Evolutionary conservation across 92 coral and sea anemone species (phyloP), one percentile per base, ranked within the genome.

Genomic region (Nematostella vectensis): DNA sequence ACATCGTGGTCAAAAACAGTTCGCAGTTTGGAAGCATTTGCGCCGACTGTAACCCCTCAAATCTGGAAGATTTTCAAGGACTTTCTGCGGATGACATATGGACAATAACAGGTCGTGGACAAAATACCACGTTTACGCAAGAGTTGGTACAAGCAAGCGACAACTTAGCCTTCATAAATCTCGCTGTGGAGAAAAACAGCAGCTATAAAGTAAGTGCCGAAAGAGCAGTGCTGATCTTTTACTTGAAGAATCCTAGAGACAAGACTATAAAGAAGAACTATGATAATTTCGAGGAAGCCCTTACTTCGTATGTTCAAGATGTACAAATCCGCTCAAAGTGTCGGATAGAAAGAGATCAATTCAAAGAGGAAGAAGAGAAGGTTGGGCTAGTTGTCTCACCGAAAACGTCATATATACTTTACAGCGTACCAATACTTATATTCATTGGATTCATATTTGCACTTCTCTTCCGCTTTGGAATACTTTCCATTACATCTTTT

Each of bases 11-110:
- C 1, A 17, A 47, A 13, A 74, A 67, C 49, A 58, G 50, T 0
- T 58, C 54, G 0, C 55, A 47, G 21, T 74, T 63, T 51, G 18
- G 29, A 44, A 27, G 31, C 6, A 30, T 74, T n/a, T 74, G 81
- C 38, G 50, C 10, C 18, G 22, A 51, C 3, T 51, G 57, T 24
- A 10, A 11, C 3, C 11, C 57, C 3, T 17, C 29, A 51, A 27
- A 19, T 24, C 18, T 15, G 11, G 18, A 12, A 8, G 22, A 11
- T 3, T 24, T 51, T 29, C 4, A 27, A 51, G 57, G 57, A 51
- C 11, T 22, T 3, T 17, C 4, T 3, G 18, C 15, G 4, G 57
- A 51, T 3, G 33, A 51, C 8, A 3, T 18, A 19, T 11, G 23
- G 51, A 45, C 18, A 45, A 9, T 17, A 19, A 45, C 51, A 4